These are phyloP conservation scores for Mobula birostris DNA, from an alignment of 2,113 vertebrate genomes.

Conservation along the genomic window DNA sequence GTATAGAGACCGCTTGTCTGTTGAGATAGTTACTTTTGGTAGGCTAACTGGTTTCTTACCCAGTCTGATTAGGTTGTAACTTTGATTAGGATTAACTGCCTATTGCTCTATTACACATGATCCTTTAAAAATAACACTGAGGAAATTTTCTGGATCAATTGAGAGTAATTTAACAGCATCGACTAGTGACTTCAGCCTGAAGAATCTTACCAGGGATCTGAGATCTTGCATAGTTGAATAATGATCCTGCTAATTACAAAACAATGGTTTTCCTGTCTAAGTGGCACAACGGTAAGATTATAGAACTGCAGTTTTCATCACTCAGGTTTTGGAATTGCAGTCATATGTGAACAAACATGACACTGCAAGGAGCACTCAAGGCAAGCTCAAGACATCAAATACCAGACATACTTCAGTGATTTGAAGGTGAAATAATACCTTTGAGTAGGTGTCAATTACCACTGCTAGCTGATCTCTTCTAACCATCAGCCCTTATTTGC, in stretches of 20 bases:
- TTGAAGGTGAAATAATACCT: constrained; percentile 35
- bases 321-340: constrained; percentile 51
- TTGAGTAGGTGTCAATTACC: constrained; percentile 39
- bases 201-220: constrained; percentile 47
- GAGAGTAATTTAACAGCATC: neutral
- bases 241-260: constrained; percentile 47
- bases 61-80: neutral
- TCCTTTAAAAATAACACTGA: neutral
- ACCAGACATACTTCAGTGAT: constrained; percentile 50
- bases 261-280: constrained; percentile 47
- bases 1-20: neutral
- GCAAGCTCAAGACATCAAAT: constrained; percentile 44
- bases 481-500: constrained; percentile 36
- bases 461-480: constrained; percentile 13
- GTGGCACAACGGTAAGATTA: constrained; percentile 39
- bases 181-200: neutral
- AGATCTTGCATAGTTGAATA: constrained; percentile 49
- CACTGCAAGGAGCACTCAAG: constrained; percentile 46
- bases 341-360: constrained; percentile 56
- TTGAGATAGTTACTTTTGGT: neutral
- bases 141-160: neutral
- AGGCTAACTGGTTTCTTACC: too few relatives aligned
- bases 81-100: neutral
- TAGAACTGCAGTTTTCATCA: constrained; percentile 46
- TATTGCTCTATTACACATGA: neutral